Evolutionary conservation across 1,140 invertebrate species (phyloP), one percentile per base, ranked within the genome.

Genomic region (Papilio glaucus): DNA sequence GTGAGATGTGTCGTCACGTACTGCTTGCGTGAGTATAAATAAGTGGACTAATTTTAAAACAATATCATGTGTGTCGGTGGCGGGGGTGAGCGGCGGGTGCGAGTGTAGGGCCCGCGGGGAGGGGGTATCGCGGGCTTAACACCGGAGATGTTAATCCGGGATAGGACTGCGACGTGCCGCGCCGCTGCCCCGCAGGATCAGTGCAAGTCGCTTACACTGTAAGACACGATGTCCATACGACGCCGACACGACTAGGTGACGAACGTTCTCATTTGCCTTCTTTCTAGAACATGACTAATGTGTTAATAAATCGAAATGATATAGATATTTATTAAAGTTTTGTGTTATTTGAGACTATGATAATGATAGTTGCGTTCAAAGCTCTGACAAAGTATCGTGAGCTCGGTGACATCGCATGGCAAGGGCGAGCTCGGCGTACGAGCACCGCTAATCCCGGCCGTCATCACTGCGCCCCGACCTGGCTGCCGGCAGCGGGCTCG

Each of bases 71-170:
- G 49, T 49, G 9, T 10, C 10, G 49, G 49, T 41, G 39, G 10
- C 0, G 1, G 39, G 39, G 8, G 38, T 4, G 38, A 8, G 8
- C 8, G 18, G 45, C 45, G 45, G 15, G 45, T 9, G 7, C 1
- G n/a, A 29, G 49, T 12, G 69, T 33, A 29, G 21, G 45, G 53
- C n/a, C 38, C 41, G 38, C 21, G 9, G 9, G 15, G 5, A 9
- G 45, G 8, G 45, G 49, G 49, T 0, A 3, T 18, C 18, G 49
- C 2, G 6, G 15, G 18, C 61, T 72, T 53, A 72, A 72, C 71
- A 53, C 7, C 24, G 57, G 18, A 24, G 38, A 29, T 62, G 71
- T 49, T 72, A 72, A 72, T 72, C 71, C 71, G 24, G 29, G 29
- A 8, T 26, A 15, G 45, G 45, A 61, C 26, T 61, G 29, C 60